Conservation (phyloP, 2,797 vertebrate genomes). For the Fringilla coelebs region DNA sequence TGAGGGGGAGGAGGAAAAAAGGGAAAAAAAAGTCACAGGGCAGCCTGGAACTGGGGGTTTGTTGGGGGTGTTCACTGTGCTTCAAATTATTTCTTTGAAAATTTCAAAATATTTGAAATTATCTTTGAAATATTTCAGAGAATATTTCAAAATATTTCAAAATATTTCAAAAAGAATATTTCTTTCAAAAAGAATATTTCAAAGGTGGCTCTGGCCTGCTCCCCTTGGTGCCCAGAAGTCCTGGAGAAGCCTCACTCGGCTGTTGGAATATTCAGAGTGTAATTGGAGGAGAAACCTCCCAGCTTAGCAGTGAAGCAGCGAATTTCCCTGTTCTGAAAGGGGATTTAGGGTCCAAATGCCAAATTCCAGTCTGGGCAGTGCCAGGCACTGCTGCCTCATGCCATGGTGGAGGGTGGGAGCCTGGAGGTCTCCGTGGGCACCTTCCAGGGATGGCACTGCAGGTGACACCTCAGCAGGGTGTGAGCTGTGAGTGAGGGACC, state of each 20-base stretch:
- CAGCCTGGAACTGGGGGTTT: background rate
- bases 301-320: too few relatives aligned
- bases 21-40: background rate
- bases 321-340: background rate
- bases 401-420: background rate
- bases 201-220: background rate
- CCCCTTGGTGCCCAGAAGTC: background rate
- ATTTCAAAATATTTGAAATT: background rate
- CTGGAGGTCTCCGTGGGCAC: background rate
- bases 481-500: background rate
- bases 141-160: too few relatives aligned
- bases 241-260: background rate
- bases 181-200: background rate
- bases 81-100: too few relatives aligned
- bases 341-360: background rate
- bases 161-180: background rate
- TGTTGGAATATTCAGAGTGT: background rate
- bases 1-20: background rate
- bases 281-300: background rate
- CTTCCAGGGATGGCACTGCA: background rate
- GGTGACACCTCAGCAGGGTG: background rate
- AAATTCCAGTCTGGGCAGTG: background rate
- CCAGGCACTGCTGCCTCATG: background rate
- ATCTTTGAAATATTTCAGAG: too few relatives aligned
- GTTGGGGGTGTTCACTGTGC: background rate